Conservation (phyloP, 2,888 invertebrate genomes). For the Phoronis australis region DNA sequence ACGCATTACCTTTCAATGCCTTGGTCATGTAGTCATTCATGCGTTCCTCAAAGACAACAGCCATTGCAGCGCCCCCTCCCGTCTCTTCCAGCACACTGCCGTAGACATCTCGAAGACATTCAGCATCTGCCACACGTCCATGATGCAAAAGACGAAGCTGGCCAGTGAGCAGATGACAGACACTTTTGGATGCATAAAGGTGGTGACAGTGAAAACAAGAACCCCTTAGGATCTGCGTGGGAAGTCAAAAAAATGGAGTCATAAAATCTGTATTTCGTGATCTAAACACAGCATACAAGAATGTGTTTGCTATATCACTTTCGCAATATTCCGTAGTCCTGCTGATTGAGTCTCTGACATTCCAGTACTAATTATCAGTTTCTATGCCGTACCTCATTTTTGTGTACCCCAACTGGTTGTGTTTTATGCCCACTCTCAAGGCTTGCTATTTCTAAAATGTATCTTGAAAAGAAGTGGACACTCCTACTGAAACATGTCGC, state of each 20-base stretch:
- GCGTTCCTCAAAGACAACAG: background rate
- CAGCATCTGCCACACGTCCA: conserved; percentile 28
- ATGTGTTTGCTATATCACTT: too few species aligned
- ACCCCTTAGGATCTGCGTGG: conserved; percentile 51
- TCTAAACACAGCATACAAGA: too few species aligned
- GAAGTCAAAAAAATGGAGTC: background rate
- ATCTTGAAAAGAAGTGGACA: too few species aligned
- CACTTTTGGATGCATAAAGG: conserved; percentile 22
- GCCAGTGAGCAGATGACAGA: conserved; percentile 59
- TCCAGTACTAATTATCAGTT: too few species aligned
- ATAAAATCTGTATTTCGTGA: too few species aligned
- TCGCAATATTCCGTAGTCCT: too few species aligned
- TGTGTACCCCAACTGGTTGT: too few species aligned
- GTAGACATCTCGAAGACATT: conserved; percentile 21
- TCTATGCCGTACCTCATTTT: too few species aligned
- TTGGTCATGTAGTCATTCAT: background rate
- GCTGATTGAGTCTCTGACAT: too few species aligned
- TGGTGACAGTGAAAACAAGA: conserved; percentile 55
- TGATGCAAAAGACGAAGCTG: conserved; percentile 67
- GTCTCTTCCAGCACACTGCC: conserved; percentile 13
- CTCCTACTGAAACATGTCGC: too few species aligned
- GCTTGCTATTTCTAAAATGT: too few species aligned
- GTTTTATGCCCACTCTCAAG: too few species aligned
- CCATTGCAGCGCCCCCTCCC: conserved; percentile 4
- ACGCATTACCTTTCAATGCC: background rate